phyloP scores from a whole-genome alignment of 2,888 invertebrate species.

The Phragmatobia fuliginosa region DNA sequence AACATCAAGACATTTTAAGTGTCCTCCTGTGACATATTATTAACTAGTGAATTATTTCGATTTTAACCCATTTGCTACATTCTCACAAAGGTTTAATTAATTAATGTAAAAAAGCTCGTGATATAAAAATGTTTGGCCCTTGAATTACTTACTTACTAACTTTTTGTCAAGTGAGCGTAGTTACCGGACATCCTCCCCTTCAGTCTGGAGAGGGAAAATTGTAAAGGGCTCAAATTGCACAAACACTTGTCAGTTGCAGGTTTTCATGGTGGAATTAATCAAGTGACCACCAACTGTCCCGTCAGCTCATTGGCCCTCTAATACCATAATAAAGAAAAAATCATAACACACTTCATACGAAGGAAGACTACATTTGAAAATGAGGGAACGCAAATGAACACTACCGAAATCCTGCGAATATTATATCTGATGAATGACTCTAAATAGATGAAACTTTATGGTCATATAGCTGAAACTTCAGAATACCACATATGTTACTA shows the following conservation, averaged over 20 bases:
- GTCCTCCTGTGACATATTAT: conserved; percentile 72
- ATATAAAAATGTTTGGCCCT: no score
- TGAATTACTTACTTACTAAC: no score
- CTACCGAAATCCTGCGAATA: no score
- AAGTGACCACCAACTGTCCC: no score
- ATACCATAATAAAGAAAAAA: neutral
- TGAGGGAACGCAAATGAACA: neutral
- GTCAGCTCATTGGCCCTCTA: neutral
- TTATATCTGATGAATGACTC: no score
- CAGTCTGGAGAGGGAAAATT: no score
- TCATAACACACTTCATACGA: neutral
- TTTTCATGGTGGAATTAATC: no score
- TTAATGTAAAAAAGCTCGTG: no score
- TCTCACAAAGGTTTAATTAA: neutral
- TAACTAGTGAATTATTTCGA: conserved; percentile 74
- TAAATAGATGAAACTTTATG: no score
- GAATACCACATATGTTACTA: no score
- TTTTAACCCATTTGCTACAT: conserved; percentile 30
- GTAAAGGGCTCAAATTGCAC: neutral
- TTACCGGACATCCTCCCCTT: neutral
- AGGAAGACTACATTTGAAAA: neutral
- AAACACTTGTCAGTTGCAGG: neutral
- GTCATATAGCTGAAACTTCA: no score
- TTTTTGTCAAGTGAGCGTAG: neutral
- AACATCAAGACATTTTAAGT: conserved; percentile 76